Evolutionary conservation across 1,140 invertebrate species (phyloP).

Genomic region (Metaphire vulgaris): DNA sequence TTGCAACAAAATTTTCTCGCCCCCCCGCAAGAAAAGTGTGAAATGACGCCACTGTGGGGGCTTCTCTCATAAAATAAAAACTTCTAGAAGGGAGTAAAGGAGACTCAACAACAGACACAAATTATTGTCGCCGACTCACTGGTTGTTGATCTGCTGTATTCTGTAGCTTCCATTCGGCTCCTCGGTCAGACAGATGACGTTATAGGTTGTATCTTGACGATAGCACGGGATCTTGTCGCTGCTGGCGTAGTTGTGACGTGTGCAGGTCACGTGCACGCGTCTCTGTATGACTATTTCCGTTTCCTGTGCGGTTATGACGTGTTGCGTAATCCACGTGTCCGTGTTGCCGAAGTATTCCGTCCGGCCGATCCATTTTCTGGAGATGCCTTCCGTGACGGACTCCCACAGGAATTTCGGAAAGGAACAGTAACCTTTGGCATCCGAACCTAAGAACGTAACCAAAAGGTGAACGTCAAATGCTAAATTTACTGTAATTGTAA

Average conservation of each 20-base stretch:
- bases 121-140: neutral
- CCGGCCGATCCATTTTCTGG: neutral
- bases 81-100: too few species aligned
- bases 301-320: neutral
- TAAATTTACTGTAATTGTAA: neutral
- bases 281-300: neutral
- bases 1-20: too few species aligned
- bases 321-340: slow-evolving; percentile 1
- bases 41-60: too few species aligned
- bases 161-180: slow-evolving; percentile 7
- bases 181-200: slow-evolving; percentile 10
- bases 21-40: too few species aligned
- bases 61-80: too few species aligned
- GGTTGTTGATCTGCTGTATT: neutral
- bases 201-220: neutral
- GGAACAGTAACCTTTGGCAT: slow-evolving; percentile 3
- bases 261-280: neutral
- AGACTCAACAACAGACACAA: too few species aligned
- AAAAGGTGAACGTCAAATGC: too few species aligned
- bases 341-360: neutral
- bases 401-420: slow-evolving; percentile 12
- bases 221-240: slow-evolving; percentile 7
- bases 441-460: neutral
- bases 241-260: neutral
- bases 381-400: neutral